These are phyloP conservation scores for Trichonephila clavipes DNA, from an alignment of 1,140 invertebrate species.

Conservation along the genomic window DNA sequence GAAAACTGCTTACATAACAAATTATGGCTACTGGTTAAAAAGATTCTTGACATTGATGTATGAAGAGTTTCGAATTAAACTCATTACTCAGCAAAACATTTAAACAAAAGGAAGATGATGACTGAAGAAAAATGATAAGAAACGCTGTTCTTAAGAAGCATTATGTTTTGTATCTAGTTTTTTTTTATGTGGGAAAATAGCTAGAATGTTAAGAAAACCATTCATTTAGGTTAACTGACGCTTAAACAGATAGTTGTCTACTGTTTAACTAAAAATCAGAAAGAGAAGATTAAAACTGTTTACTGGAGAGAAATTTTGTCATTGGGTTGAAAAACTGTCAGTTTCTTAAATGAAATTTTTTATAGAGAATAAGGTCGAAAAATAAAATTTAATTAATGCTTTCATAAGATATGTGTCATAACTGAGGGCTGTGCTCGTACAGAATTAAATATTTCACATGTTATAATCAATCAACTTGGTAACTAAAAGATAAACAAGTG, in stretches of 20 bases:
- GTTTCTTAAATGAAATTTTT: too few species aligned
- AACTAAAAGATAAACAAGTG: too few species aligned
- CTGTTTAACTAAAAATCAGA: not conserved
- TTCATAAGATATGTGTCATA: too few species aligned
- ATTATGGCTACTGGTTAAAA: not conserved
- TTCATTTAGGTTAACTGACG: not conserved
- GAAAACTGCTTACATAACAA: slow-evolving; percentile 13
- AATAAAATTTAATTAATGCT: too few species aligned
- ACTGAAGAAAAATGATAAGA: not conserved
- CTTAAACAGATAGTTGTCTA: not conserved
- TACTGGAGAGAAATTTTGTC: too few species aligned
- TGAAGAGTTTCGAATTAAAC: slow-evolving; percentile 9
- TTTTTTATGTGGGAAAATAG: not conserved
- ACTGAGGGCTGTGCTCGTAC: too few species aligned
- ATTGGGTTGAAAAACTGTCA: too few species aligned
- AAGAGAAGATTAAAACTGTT: not conserved
- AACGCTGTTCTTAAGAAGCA: not conserved
- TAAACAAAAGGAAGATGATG: slow-evolving; percentile 5
- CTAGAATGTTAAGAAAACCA: not conserved
- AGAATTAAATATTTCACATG: too few species aligned
- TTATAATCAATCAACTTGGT: too few species aligned
- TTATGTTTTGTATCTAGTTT: not conserved
- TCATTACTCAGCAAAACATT: slow-evolving; percentile 19
- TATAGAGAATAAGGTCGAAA: too few species aligned
- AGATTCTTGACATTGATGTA: slow-evolving; percentile 6